Evolutionary conservation across 2,888 invertebrate genomes (phyloP).

Genomic region (Caenorhabditis japonica): DNA sequence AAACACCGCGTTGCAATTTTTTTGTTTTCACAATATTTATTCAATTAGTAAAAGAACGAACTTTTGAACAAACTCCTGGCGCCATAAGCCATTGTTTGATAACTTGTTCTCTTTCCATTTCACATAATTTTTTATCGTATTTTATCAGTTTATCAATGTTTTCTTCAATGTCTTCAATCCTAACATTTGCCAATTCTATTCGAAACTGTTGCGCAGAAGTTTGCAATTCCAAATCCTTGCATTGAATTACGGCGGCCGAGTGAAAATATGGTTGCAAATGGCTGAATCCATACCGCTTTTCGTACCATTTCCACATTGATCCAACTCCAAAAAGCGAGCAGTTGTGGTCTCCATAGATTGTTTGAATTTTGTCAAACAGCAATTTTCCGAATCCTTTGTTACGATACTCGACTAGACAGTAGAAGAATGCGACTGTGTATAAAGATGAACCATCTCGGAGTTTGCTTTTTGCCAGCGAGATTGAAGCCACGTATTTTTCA

Average conservation of each 20-base stretch:
- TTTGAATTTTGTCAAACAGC: conserved; percentile 9
- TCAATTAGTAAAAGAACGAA: neutral
- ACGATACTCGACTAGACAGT: conserved; percentile 10
- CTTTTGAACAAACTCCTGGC: conserved; percentile 8
- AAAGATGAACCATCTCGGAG: conserved; percentile 5
- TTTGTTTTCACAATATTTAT: no score
- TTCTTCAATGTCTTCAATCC: conserved; percentile 1
- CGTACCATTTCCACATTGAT: conserved; percentile 30
- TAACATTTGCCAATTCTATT: neutral
- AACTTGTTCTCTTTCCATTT: conserved; percentile 9
- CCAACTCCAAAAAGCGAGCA: conserved; percentile 18
- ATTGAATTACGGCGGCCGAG: neutral
- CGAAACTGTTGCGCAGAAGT: no score
- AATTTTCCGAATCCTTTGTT: conserved; percentile 7
- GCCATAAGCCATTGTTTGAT: conserved; percentile 11
- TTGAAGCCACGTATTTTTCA: conserved; percentile 10
- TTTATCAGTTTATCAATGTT: neutral
- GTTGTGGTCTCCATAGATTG: conserved; percentile 9
- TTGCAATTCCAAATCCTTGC: neutral
- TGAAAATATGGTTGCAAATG: conserved; percentile 19
- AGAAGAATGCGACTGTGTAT: conserved; percentile 20
- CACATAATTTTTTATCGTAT: conserved; percentile 14
- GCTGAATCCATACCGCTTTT: conserved; percentile 5
- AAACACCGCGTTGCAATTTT: no score
- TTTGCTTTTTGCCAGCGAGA: conserved; percentile 13